Base-by-base conservation (phyloP, 2,797 vertebrate species). In the Arremon aurantiirostris region DNA sequence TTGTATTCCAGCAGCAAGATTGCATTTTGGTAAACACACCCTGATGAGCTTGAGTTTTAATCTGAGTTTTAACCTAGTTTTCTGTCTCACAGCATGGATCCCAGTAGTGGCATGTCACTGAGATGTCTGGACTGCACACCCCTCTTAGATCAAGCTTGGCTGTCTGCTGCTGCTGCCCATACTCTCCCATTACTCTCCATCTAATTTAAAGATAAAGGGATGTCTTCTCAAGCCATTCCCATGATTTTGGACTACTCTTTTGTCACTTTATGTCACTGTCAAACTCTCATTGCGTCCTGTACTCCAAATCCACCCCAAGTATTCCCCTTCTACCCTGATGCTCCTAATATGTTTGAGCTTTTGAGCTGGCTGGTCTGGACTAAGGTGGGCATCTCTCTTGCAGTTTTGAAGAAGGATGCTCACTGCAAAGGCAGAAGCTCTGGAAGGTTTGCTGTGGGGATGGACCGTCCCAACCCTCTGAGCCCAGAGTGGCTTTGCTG, bases 11-110 rank as follows among this genome's bases (percentile, higher is more conserved):
- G 81, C 8, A 4, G 34, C 53, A 56, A 34, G 44, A 86, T 53
- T 2, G 4, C 41, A 46, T 30, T 32, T 91, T 83, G 35, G 30
- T 78, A 94, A 91, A 81, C 73, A 77, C 11, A 77, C 5, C 9
- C 22, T 49, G 52, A 42, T 2, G 7, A 89, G 3, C 9, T 46
- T 72, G 63, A 44, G 60, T 32, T 86, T 86, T 92, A 78, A 53
- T 78, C 35, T 78, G 52, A 72, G 32, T 79, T 91, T 66, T 89
- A 86, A 86, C 44, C 59, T 72, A 34, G 26, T 72, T 91, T 86
- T 61, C 46, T 88, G 46, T 47, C 49, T 82, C 47, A 60, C 26
- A 41, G 32, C 2, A 1, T 47, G 28, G 35, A 50, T 85, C 63
- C 44, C 44, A 46, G 53, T 13, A 50, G n/a, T 3, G 49, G 24